Evolutionary conservation across 2,113 vertebrate genomes (phyloP), one percentile per base, ranked within the genome.

Genomic region (Sterrhoptilus dennistouni): DNA sequence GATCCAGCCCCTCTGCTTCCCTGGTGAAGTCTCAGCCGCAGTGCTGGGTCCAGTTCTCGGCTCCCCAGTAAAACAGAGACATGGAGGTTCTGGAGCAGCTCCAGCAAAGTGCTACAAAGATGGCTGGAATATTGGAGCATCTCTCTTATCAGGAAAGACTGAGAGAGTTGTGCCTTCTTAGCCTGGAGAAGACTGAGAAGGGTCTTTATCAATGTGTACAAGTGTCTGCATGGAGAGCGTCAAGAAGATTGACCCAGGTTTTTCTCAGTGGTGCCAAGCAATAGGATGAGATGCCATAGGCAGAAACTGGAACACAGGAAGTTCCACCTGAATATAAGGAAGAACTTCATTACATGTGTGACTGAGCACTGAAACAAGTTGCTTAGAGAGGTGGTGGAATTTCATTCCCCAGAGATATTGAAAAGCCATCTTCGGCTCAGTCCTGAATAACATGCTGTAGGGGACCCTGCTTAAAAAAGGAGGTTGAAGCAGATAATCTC

Each of bases 141-240:
- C 18, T 64, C 6, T 42, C 25, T 22, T 28, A 33, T 33, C 36
- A 72, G 50, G 18, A 50, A 72, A 44, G 42, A 50, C 42, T 59
- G 12, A 36, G 35, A 49, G 42, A 40, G 6, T 4, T 56, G 31
- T 25, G 6, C 12, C 31, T 57, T 1, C 44, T 80, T 42, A 11
- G 22, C 42, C 42, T 65, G 36, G 31, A 49, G 35, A 64, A 64
- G 42, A 49, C 16, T 56, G 13, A n/a, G 24, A 35, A 27, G 11
- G 12, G 4, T 31, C 50, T 21, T 56, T 65, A 57, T 64, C 6
- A 33, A 13, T 27, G 6, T 35, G 14, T 15, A 27, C 11, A 25
- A 21, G 6, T 25, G 5, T n/a, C 65, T 56, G 13, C 31, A 44
- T 23, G 9, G 7, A 33, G 5, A 15, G 4, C 0, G 0, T 19